Evolutionary conservation across 2,888 invertebrate species (phyloP).

Genomic region (Netelia virgata): DNA sequence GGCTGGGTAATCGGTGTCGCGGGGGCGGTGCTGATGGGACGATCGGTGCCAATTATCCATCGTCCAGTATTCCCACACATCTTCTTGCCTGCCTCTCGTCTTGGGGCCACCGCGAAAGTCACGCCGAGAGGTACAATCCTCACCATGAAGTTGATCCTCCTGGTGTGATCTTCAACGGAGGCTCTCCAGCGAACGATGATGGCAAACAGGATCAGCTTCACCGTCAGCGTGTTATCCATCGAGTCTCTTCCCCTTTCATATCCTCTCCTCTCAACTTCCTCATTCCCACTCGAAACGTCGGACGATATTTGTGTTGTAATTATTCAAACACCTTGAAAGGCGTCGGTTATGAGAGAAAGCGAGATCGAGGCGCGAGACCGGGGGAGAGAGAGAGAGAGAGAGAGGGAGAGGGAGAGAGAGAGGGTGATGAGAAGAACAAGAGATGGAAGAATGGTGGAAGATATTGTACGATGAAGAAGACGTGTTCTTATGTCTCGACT

Average conservation of each 20-base stretch:
- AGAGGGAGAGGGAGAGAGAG: constrained; percentile 12
- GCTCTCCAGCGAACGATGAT: constrained; percentile 2
- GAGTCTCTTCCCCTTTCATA: background rate
- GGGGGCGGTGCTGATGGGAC: constrained; percentile 70
- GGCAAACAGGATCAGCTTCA: constrained; percentile 44
- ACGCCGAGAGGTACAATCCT: background rate
- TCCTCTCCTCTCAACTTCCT: constrained; percentile 22
- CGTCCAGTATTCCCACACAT: constrained; percentile 68
- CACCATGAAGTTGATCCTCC: constrained; percentile 29
- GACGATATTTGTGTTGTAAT: constrained; percentile 68
- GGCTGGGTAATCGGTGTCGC: constrained; percentile 64
- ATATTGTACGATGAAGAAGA: constrained; percentile 59
- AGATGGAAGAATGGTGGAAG: constrained; percentile 37
- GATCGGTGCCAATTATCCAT: constrained; percentile 71
- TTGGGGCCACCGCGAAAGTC: constrained; percentile 43
- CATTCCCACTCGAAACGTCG: constrained; percentile 57
- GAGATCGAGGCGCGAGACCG: constrained; percentile 17
- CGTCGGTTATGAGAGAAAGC: constrained; percentile 42
- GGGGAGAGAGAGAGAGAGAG: constrained; percentile 12
- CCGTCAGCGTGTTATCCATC: background rate
- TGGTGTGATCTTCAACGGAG: background rate
- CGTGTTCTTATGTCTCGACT: constrained; percentile 48
- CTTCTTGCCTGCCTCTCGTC: constrained; percentile 42
- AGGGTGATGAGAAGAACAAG: constrained; percentile 63
- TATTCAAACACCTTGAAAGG: constrained; percentile 62